A percentile compares a stretch with the other conserved stretches of the same genome.
These are phyloP conservation scores for Pemphigus obesinymphae DNA, from an alignment of 1,140 invertebrate species.

Conservation along the genomic window DNA sequence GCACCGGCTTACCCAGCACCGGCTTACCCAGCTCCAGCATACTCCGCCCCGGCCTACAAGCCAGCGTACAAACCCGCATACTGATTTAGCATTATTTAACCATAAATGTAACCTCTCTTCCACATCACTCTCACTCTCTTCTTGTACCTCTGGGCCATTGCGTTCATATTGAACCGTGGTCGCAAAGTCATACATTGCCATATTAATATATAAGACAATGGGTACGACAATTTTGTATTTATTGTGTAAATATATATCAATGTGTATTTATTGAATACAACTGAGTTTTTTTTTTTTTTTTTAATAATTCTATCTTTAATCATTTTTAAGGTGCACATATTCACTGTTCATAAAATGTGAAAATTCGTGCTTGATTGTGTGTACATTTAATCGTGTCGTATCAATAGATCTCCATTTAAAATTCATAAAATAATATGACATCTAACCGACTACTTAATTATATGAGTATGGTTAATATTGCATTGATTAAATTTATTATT, in stretches of 20 bases:
- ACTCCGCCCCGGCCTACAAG: conserved; percentile 27
- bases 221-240: conserved; percentile 10
- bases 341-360: too few relatives aligned
- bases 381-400: too few relatives aligned
- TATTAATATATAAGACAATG: conserved; percentile 1
- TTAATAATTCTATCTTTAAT: too few relatives aligned
- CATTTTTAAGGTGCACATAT: too few relatives aligned
- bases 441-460: too few relatives aligned
- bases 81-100: background rate
- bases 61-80: conserved; percentile 42
- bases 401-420: too few relatives aligned
- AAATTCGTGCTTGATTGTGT: too few relatives aligned
- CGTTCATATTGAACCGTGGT: conserved; percentile 29
- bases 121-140: background rate
- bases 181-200: background rate
- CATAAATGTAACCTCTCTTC: background rate
- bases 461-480: too few relatives aligned
- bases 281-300: background rate
- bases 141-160: background rate
- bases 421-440: too few relatives aligned
- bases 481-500: too few relatives aligned
- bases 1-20: background rate
- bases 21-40: conserved; percentile 16
- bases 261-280: background rate
- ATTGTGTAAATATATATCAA: conserved; percentile 29